Evolutionary conservation across 2,888 invertebrate species (phyloP), one percentile per base, ranked within the genome.

Genomic region (Ochropleura leucogaster): DNA sequence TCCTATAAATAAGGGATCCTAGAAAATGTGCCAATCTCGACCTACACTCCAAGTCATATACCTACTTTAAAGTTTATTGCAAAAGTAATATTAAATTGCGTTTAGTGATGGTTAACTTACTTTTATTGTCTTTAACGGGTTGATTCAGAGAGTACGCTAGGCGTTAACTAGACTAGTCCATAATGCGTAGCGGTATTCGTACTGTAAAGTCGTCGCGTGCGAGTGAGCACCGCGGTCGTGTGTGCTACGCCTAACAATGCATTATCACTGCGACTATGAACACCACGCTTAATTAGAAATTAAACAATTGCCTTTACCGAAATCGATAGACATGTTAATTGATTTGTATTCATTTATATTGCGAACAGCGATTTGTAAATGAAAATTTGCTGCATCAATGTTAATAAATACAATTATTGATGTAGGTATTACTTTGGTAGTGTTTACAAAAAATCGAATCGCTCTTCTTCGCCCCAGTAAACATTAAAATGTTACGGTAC

Each of bases 141-240:
- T 72, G 66, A 72, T 42, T 20, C 62, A 59, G 60, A 71, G 66
- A 82, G 74, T 79, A 76, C 74, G 51, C 68, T 85, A 83, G 79
- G 85, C 89, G 88, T 88, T 81, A 88, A 89, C 83, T 74, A 88
- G 88, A 89, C 83, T 74, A 87, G 88, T 85, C 80, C 83, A 86
- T 89, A 90, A 89, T 89, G 81, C 84, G 84, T 93, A 94, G 92
- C 94, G 93, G 93, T 92, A 90, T 83, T 75, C 87, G 73, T 88
- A 90, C 91, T 88, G 92, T 91, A 92, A 89, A 80, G 82, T 82
- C 88, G 94, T 93, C 85, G 87, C 91, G 86, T 80, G 70, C 82
- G 86, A 93, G 85, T 85, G 91, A 86, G 71, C 91, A 89, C 89
- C 81, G 87, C 89, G 89, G 88, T 84, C 88, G 85, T 79, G 70